Evolutionary conservation across 1,140 invertebrate genomes (phyloP).

Genomic region (Sitodiplosis mosellana): DNA sequence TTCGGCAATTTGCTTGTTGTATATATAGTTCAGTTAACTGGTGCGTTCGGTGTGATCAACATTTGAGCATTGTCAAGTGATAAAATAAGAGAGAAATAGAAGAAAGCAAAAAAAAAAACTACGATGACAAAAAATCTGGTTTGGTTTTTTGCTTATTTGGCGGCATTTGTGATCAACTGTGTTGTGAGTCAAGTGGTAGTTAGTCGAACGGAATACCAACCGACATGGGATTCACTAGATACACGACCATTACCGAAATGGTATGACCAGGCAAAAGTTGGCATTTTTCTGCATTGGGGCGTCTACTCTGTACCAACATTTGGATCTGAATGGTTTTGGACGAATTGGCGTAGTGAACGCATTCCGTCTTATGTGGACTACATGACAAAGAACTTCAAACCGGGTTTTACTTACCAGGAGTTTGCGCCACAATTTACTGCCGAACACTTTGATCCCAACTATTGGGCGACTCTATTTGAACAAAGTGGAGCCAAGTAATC

Average conservation of each 20-base stretch:
- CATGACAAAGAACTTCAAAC: slow-evolving; percentile 58
- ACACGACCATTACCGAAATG: slow-evolving; percentile 60
- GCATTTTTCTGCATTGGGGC: slow-evolving; percentile 89
- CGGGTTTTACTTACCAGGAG: slow-evolving; percentile 70
- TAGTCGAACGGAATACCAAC: slow-evolving; percentile 25
- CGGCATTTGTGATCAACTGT: too few species aligned
- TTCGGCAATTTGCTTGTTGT: too few species aligned
- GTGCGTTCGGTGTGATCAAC: too few species aligned
- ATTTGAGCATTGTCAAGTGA: too few species aligned
- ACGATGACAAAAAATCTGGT: too few species aligned
- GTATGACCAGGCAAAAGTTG: slow-evolving; percentile 81
- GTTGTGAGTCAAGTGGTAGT: too few species aligned
- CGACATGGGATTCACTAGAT: slow-evolving; percentile 73
- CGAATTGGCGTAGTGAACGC: slow-evolving; percentile 41
- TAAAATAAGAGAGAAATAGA: too few species aligned
- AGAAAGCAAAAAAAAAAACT: too few species aligned
- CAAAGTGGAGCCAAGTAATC: slow-evolving; percentile 57
- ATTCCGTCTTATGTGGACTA: slow-evolving; percentile 30
- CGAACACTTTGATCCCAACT: slow-evolving; percentile 59
- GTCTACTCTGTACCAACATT: slow-evolving; percentile 78
- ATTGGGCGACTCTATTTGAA: slow-evolving; percentile 57
- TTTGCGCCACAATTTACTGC: slow-evolving; percentile 66
- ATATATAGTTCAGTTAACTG: too few species aligned
- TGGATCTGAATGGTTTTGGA: slow-evolving; percentile 79
- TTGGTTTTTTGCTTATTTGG: too few species aligned